Conservation (phyloP, 2,797 vertebrate genomes). For the Malacoraja senta region DNA sequence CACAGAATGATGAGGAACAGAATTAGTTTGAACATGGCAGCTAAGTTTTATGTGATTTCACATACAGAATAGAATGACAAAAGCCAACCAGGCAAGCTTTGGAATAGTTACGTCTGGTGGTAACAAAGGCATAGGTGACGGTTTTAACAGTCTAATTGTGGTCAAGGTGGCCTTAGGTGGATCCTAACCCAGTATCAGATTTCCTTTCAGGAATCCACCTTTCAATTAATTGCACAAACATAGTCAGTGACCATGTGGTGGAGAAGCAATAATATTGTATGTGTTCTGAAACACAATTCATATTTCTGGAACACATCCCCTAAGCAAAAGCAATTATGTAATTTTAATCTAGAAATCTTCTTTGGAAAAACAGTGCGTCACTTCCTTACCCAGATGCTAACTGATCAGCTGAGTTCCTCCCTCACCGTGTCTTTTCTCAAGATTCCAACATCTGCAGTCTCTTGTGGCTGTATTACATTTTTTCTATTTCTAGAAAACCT, state of each 20-base stretch:
- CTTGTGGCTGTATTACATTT: background rate
- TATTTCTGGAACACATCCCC: background rate
- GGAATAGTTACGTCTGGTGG: too few relatives aligned
- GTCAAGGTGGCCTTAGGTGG: background rate
- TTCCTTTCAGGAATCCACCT: background rate
- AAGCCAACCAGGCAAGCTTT: too few relatives aligned
- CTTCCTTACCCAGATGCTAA: too few relatives aligned
- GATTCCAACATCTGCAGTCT: too few relatives aligned
- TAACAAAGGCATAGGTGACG: too few relatives aligned
- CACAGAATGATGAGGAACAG: too few relatives aligned
- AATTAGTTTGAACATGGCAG: too few relatives aligned
- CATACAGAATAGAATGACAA: too few relatives aligned
- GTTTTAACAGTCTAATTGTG: background rate
- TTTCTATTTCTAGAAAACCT: background rate
- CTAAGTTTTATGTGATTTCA: too few relatives aligned
- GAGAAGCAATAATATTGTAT: background rate
- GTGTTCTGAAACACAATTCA: background rate
- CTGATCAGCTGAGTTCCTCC: too few relatives aligned
- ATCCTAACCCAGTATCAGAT: background rate
- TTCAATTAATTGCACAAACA: background rate
- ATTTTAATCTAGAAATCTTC: background rate
- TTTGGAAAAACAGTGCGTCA: background rate
- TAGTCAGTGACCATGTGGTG: background rate
- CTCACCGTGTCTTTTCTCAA: too few relatives aligned
- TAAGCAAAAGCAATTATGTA: background rate